Conservation (phyloP, 1,140 invertebrate genomes). For the Microplitis mediator region DNA sequence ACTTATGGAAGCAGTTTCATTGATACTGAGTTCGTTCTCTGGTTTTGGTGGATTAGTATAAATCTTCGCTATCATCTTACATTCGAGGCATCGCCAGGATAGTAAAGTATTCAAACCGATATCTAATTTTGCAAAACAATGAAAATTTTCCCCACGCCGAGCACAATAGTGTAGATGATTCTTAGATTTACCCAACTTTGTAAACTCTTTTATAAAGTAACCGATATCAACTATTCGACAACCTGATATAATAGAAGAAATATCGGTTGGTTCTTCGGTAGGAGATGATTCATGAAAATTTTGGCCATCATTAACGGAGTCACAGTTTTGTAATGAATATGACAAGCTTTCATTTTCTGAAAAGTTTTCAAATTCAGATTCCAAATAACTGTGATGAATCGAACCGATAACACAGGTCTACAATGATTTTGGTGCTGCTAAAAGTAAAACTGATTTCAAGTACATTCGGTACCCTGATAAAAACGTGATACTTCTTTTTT, state of each 20-base stretch:
- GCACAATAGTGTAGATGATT: not conserved
- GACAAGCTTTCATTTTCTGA: no score
- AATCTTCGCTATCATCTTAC: not conserved
- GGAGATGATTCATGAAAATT: no score
- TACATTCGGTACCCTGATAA: no score
- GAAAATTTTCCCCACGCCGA: not conserved
- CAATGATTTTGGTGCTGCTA: no score
- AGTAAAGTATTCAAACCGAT: conserved; percentile 11
- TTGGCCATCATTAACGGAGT: no score
- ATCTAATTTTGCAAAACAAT: conserved; percentile 1
- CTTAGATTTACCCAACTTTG: not conserved
- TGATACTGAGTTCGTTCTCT: conserved; percentile 9
- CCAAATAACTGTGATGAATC: no score
- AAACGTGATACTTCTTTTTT: no score
- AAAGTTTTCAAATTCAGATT: no score
- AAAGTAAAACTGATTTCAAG: no score
- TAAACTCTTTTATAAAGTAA: conserved; percentile 15
- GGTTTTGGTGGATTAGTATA: conserved; percentile 8
- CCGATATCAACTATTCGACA: conserved; percentile 29
- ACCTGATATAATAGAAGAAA: not conserved
- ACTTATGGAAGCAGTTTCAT: conserved; percentile 24
- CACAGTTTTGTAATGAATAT: no score
- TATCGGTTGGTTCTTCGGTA: not conserved
- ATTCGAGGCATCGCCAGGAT: conserved; percentile 19
- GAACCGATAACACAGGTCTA: no score